Base-by-base conservation (phyloP, 2,797 vertebrate species). In the Glossophaga mutica region DNA sequence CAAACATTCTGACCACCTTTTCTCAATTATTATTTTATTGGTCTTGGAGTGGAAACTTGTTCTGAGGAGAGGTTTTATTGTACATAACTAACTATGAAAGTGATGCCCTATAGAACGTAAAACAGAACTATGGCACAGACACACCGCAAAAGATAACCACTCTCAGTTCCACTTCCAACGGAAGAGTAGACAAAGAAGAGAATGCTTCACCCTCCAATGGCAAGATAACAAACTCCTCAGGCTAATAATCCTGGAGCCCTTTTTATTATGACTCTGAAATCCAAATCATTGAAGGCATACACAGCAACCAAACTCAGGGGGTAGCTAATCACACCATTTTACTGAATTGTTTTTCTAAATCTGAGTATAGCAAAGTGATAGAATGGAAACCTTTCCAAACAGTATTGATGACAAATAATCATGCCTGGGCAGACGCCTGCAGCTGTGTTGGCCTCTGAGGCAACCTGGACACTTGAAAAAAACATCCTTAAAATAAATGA, bases 381-480 rank as follows among this genome's bases (percentile, higher is more conserved):
- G 57, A 87, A 93, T 77, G 85, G 90, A 95, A 90, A 94, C n/a
- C 86, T 86, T 92, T 94, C 65, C 86, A 82, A 94, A 86, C 46
- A 96, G 94, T n/a, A 93, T 50, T 0, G 5, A 91, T 96, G 94
- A 97, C 44, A 96, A 90, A 94, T 87, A 94, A 95, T 78, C 79
- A 90, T 11, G 7, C 68, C 68, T 92, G 85, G 65, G 82, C 34
- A 76, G 85, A 96, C 94, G 50, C 57, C 90, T 92, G 77, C 46
- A 82, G 78, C 93, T 86, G 37, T 59, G 37, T 76, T 97, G 89
- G 90, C 73, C 62, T 92, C 44, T 39, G 24, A 84, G 83, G 83
- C 44, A 81, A 84, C 37, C 46, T 92, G 70, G 62, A 88, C 37
- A 82, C 11, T 21, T 55, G 73, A 95, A 96, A 96, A 91, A 32